Conservation (phyloP, 2,113 vertebrate genomes). For the cattle (Bos taurus) region DNA sequence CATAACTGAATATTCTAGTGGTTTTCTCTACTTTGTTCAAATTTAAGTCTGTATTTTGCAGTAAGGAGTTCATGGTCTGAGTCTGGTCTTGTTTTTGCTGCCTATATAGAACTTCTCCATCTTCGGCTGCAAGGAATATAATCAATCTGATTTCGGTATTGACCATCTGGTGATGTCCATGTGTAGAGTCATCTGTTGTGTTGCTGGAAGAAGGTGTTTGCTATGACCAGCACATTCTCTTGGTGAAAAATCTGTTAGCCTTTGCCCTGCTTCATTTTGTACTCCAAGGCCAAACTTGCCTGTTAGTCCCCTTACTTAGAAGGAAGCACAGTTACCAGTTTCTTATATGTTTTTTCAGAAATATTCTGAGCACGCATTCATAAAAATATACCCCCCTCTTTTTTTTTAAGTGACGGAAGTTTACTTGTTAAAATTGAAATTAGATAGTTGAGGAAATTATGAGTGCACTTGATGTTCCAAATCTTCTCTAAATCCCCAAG, state of each 20-base stretch:
- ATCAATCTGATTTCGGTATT: background rate
- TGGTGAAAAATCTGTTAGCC: background rate
- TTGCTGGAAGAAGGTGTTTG: background rate
- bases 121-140: background rate
- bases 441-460: background rate
- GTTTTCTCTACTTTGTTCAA: background rate
- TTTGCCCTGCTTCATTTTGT: background rate
- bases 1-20: background rate
- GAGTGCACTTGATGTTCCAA: background rate
- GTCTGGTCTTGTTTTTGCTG: background rate
- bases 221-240: background rate
- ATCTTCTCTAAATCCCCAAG: background rate
- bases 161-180: background rate
- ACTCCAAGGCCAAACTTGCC: background rate
- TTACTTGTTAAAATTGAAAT: conserved; percentile 32
- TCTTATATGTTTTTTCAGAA: conserved; percentile 1
- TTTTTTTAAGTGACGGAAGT: background rate
- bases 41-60: background rate
- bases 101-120: background rate
- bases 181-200: background rate
- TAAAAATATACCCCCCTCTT: background rate
- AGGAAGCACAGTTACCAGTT: background rate
- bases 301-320: background rate
- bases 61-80: background rate
- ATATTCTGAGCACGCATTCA: background rate